These are phyloP conservation scores for Agapornis canus DNA, from an alignment of 2,797 vertebrate genomes.

Conservation along the genomic window DNA sequence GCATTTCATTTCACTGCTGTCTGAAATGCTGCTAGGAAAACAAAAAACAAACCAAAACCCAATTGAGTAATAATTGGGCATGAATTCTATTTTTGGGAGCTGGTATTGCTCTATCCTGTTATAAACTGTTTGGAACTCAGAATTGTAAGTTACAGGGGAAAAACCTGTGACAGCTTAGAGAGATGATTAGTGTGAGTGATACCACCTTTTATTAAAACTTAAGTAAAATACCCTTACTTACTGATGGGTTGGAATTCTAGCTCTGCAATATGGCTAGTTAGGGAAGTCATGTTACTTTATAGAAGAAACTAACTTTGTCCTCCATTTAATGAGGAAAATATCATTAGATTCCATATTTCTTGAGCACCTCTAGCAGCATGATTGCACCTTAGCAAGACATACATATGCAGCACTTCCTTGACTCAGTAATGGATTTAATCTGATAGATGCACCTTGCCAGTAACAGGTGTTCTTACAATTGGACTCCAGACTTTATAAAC, in stretches of 20 bases:
- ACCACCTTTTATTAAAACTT: background rate
- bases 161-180: background rate
- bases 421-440: background rate
- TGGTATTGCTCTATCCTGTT: background rate
- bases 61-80: background rate
- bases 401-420: background rate
- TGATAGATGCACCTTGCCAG: background rate
- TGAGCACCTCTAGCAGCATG: background rate
- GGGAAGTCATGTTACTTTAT: background rate
- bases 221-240: background rate
- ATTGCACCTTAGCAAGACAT: background rate
- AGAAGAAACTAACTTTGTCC: background rate
- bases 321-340: background rate
- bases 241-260: background rate
- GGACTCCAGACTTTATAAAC: background rate
- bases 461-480: background rate
- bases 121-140: background rate
- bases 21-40: background rate
- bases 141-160: background rate
- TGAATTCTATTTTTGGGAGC: background rate
- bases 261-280: background rate
- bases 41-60: background rate
- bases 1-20: slow-evolving; percentile 22
- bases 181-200: background rate
- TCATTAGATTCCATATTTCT: background rate